Percentiles rank a stretch among this genome's conserved stretches.
Conservation (phyloP, 2,797 vertebrate species). For the Nannoperca australis region DNA sequence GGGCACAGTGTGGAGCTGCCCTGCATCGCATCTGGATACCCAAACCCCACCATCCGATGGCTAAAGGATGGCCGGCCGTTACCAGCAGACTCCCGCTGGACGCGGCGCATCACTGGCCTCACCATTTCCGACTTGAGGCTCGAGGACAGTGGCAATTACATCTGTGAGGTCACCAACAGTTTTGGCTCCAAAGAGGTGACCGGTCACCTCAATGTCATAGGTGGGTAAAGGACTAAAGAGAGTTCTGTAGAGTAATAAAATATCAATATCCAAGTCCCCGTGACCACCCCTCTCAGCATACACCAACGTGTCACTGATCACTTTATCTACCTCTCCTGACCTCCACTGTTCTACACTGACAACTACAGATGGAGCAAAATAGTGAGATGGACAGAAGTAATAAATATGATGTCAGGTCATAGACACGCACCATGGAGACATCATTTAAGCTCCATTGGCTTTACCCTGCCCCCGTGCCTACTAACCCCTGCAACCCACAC, state of each 20-base stretch:
- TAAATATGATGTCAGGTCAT: constrained; percentile 36
- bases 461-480: constrained; percentile 32
- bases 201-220: constrained; percentile 93
- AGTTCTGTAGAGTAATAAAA: not conserved
- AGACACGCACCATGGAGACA: constrained; percentile 32
- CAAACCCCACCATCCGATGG: constrained; percentile 95
- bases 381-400: constrained; percentile 28
- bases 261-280: not conserved
- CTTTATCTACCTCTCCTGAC: not conserved
- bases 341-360: constrained; percentile 9
- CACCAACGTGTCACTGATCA: not conserved
- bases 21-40: constrained; percentile 96
- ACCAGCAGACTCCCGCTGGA: constrained; percentile 93
- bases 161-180: constrained; percentile 98
- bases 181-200: constrained; percentile 97
- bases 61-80: constrained; percentile 95
- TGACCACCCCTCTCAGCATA: not conserved
- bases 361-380: constrained; percentile 9
- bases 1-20: constrained; percentile 93
- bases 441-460: constrained; percentile 58
- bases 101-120: constrained; percentile 92
- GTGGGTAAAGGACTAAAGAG: constrained; percentile 79
- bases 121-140: constrained; percentile 92
- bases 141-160: constrained; percentile 97
- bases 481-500: constrained; percentile 8